Evolutionary conservation across 2,888 invertebrate genomes (phyloP).

Genomic region (Beris chalybata): DNA sequence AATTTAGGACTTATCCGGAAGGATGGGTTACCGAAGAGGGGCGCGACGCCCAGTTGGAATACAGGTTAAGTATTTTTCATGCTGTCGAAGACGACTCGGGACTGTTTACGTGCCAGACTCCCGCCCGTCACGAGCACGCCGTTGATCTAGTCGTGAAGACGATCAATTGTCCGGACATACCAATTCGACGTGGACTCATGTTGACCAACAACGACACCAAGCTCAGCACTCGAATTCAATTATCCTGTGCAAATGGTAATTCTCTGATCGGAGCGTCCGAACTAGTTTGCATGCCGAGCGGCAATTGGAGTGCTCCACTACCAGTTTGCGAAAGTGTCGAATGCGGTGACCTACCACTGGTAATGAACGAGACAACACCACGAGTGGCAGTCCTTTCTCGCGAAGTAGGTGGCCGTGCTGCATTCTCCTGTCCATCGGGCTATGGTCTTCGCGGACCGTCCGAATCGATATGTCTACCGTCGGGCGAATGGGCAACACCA

Average conservation of each 20-base stretch:
- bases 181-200: slow-evolving; percentile 72
- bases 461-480: slow-evolving; percentile 75
- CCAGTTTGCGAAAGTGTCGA: slow-evolving; percentile 86
- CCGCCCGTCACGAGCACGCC: slow-evolving; percentile 77
- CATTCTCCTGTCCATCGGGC: slow-evolving; percentile 77
- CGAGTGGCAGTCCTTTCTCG: slow-evolving; percentile 74
- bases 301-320: slow-evolving; percentile 82
- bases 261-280: slow-evolving; percentile 75
- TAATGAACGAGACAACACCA: slow-evolving; percentile 63
- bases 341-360: slow-evolving; percentile 72
- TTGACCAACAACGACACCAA: slow-evolving; percentile 72
- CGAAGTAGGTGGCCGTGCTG: slow-evolving; percentile 78
- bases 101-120: slow-evolving; percentile 80
- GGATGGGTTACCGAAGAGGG: slow-evolving; percentile 83
- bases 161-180: slow-evolving; percentile 77
- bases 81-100: slow-evolving; percentile 85
- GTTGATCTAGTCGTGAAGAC: slow-evolving; percentile 79
- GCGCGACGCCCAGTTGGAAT: slow-evolving; percentile 77
- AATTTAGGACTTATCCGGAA: slow-evolving; percentile 67
- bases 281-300: slow-evolving; percentile 76
- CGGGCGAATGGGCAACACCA: slow-evolving; percentile 78
- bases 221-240: slow-evolving; percentile 72
- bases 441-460: slow-evolving; percentile 74
- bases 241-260: slow-evolving; percentile 80
- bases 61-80: slow-evolving; percentile 76